phyloP scores from a whole-genome alignment of 2,888 invertebrate genomes.

The Ischnus inquisitorius region DNA sequence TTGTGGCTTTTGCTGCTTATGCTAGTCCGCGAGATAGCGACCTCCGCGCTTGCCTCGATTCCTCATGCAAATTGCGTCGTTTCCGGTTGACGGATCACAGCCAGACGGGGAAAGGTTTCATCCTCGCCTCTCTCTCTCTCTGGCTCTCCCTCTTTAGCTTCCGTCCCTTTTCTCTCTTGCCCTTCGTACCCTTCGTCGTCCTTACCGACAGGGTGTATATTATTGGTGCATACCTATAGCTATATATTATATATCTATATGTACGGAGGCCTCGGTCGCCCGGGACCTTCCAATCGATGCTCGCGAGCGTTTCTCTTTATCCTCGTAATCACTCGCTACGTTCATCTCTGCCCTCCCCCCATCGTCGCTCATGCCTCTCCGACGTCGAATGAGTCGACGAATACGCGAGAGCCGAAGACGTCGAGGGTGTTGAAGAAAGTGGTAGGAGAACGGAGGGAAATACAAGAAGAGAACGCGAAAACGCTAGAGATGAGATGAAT shows the following conservation, averaged over 20 bases:
- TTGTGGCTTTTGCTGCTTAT: slow-evolving; percentile 77
- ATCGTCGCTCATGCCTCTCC: slow-evolving; percentile 9
- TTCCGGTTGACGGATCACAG: slow-evolving; percentile 82
- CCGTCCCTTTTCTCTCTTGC: slow-evolving; percentile 36
- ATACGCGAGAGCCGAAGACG: slow-evolving; percentile 26
- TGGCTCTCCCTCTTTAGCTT: slow-evolving; percentile 39
- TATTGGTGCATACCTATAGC: slow-evolving; percentile 26
- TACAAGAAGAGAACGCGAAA: slow-evolving; percentile 14
- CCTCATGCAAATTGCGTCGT: slow-evolving; percentile 82
- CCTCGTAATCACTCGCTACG: slow-evolving; percentile 52
- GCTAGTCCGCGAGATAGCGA: slow-evolving; percentile 72
- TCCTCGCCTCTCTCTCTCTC: slow-evolving; percentile 64
- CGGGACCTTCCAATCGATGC: slow-evolving; percentile 60
- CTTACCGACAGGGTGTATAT: slow-evolving; percentile 21
- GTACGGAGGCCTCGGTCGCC: slow-evolving; percentile 23
- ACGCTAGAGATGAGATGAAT: slow-evolving; percentile 58
- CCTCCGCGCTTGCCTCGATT: slow-evolving; percentile 74
- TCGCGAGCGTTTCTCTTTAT: slow-evolving; percentile 59
- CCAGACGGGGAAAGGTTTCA: slow-evolving; percentile 78
- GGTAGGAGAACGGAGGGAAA: neutral
- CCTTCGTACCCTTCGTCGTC: slow-evolving; percentile 23
- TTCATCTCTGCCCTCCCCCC: slow-evolving; percentile 23
- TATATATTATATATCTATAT: slow-evolving; percentile 34
- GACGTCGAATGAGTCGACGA: slow-evolving; percentile 41
- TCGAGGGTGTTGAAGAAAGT: neutral